Base-by-base conservation (phyloP, 2,797 vertebrate genomes). In the Sarcoramphus papa region DNA sequence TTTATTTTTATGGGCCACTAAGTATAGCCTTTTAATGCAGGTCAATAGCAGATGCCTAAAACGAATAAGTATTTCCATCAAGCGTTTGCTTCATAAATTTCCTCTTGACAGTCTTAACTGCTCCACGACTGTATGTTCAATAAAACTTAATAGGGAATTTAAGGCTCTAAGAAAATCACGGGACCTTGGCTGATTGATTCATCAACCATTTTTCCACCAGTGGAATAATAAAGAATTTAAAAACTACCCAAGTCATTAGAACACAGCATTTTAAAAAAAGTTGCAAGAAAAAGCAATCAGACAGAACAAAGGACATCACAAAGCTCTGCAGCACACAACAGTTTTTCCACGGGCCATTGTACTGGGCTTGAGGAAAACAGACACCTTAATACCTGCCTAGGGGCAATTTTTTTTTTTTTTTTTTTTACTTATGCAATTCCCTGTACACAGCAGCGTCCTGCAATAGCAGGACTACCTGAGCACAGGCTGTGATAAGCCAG, bases 251-350 rank as follows among this genome's bases (percentile, higher is more conserved):
- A 24, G 14, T 19, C 16, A 22, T 30, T 6, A 64, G 22, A 53
- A 78, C 1, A 20, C 2, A 63, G 33, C 7, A 21, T 33, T 15
- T 57, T 17, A 14, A n/a, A 31, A 72, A 48, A 23, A 0, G 2
- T 10, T 10, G 30, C 12, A 63, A n/a, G 14, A 40, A 37, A 62
- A 69, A 25, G n/a, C 51, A 22, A 28, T 15, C 28, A 25, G 28
- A 33, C 3, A 16, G 28, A 43, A 31, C 14, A 59, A 37, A 50
- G 17, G 8, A 13, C 54, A 82, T 23, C 31, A 12, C 56, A 67
- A 47, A 9, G 21, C 9, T 40, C n/a, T 31, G 12, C 6, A 53
- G 18, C 47, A 48, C 0, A 2, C 17, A 9, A 13, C 30, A 35
- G 19, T 30, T 70, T 43, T 67, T n/a, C 60, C 73, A 70, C 8